These are phyloP conservation scores for Pachyrhynchus sulphureomaculatus DNA, from an alignment of 1,140 invertebrate species.

Conservation along the genomic window DNA sequence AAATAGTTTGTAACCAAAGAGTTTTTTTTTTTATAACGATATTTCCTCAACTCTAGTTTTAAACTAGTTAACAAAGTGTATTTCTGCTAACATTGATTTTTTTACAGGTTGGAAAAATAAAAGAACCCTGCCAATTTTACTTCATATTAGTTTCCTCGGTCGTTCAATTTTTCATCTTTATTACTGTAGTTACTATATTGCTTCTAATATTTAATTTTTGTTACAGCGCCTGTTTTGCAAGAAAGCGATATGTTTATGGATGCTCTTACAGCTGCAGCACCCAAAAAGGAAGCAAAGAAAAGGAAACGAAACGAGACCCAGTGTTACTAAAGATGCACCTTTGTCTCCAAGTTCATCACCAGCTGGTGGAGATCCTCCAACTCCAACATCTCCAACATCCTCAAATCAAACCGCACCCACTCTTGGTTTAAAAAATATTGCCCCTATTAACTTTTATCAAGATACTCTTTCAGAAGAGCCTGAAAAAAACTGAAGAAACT, in stretches of 20 bases:
- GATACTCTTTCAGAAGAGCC: slow-evolving; percentile 75
- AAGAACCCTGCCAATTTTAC: too few relatives aligned
- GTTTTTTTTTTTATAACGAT: too few relatives aligned
- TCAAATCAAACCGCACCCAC: slow-evolving; percentile 46
- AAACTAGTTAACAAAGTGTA: too few relatives aligned
- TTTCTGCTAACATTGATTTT: too few relatives aligned
- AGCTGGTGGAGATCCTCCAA: slow-evolving; percentile 38
- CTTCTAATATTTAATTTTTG: slow-evolving; percentile 24
- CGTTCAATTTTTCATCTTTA: too few relatives aligned
- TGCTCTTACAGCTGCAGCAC: slow-evolving; percentile 72
- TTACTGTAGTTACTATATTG: too few relatives aligned
- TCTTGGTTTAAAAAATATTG: slow-evolving; percentile 53
- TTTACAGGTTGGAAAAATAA: too few relatives aligned
- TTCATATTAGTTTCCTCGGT: too few relatives aligned
- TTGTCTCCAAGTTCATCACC: slow-evolving; percentile 43
- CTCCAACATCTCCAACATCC: slow-evolving; percentile 40
- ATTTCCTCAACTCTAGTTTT: too few relatives aligned
- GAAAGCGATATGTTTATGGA: slow-evolving; percentile 93
- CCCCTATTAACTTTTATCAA: slow-evolving; percentile 84
- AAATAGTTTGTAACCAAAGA: too few relatives aligned
- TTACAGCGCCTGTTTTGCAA: slow-evolving; percentile 73
- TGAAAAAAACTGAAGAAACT: slow-evolving; percentile 60
- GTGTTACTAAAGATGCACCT: slow-evolving; percentile 62
- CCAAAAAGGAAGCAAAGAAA: slow-evolving; percentile 74
- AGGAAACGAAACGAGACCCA: slow-evolving; percentile 71